Evolutionary conservation across 2,888 invertebrate genomes (phyloP).

Genomic region (Phoronis australis): DNA sequence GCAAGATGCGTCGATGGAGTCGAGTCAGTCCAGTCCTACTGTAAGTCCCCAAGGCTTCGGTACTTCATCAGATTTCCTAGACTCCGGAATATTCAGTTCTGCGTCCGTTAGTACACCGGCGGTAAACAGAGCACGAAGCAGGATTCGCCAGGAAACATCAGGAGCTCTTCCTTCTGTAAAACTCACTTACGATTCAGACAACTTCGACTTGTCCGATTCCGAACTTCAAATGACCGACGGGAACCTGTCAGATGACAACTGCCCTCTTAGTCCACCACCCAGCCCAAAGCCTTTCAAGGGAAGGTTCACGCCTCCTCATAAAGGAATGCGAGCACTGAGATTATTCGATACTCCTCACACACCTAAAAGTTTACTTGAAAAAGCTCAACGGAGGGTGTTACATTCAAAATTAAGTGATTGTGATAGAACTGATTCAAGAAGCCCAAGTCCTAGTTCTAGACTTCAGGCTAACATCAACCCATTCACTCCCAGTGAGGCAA

Average conservation of each 20-base stretch:
- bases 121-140: too few relatives aligned
- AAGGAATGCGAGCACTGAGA: conserved; percentile 56
- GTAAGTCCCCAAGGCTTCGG: background rate
- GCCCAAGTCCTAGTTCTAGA: too few relatives aligned
- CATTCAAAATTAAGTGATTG: conserved; percentile 15
- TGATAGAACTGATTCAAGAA: too few relatives aligned
- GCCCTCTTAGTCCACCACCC: background rate
- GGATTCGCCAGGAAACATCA: too few relatives aligned
- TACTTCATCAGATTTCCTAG: too few relatives aligned
- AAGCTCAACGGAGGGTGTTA: conserved; percentile 43
- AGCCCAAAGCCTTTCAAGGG: background rate
- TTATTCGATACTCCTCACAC: conserved; percentile 81
- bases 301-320: conserved; percentile 59
- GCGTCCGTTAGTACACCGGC: too few relatives aligned
- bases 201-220: background rate
- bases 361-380: conserved; percentile 74
- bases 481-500: conserved; percentile 58
- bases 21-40: background rate
- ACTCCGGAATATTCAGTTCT: too few relatives aligned
- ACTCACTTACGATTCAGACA: too few relatives aligned
- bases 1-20: background rate
- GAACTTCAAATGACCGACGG: background rate
- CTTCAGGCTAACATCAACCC: conserved; percentile 69
- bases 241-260: background rate
- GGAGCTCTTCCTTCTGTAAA: too few relatives aligned